These are phyloP conservation scores for Fulica atra DNA, from an alignment of 2,113 vertebrate species.

Conservation along the genomic window DNA sequence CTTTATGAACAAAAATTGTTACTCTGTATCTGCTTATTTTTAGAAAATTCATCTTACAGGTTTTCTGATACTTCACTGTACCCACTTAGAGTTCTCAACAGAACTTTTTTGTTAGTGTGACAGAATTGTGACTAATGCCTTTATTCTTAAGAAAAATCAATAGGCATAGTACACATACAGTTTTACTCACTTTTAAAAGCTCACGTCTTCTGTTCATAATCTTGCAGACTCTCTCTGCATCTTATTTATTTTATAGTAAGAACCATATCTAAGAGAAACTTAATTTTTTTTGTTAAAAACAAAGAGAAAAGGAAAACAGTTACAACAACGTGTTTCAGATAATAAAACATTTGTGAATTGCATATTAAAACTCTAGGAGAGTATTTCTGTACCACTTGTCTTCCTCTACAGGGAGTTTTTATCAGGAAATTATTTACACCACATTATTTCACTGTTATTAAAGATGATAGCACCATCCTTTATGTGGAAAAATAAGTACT, in stretches of 20 bases:
- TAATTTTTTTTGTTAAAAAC: neutral
- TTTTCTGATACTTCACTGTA: neutral
- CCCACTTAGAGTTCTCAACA: neutral
- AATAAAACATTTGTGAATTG: neutral
- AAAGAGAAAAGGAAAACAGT: neutral
- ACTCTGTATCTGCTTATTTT: neutral
- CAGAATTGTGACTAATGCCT: neutral
- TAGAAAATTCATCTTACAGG: neutral
- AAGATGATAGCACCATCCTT: neutral
- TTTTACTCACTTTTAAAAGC: neutral
- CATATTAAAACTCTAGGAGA: neutral
- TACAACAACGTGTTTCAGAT: neutral
- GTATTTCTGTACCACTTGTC: neutral
- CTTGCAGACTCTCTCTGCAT: neutral
- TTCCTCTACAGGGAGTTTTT: neutral
- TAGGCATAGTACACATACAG: neutral
- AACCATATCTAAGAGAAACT: neutral
- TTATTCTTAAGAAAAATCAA: neutral
- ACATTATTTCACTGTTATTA: neutral
- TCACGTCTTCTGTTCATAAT: neutral
- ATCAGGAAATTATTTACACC: neutral
- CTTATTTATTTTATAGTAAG: neutral
- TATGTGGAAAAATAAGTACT: neutral
- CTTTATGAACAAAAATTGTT: neutral
- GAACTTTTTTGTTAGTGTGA: neutral